These are phyloP conservation scores for Drosophila sordidula DNA, from an alignment of 2,888 invertebrate genomes.

Conservation along the genomic window DNA sequence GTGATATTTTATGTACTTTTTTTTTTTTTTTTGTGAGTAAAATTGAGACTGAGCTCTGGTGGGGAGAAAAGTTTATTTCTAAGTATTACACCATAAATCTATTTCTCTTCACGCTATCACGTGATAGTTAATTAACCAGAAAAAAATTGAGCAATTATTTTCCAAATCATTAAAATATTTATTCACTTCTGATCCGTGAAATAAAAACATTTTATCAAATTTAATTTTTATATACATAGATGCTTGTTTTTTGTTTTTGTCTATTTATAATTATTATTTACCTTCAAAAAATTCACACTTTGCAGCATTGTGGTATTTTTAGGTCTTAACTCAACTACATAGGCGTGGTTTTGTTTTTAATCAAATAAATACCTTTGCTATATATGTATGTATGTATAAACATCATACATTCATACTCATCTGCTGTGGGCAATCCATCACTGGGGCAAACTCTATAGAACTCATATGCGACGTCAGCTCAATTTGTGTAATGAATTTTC, in stretches of 20 bases:
- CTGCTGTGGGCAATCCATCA: slow-evolving; percentile 35
- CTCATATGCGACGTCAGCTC: slow-evolving; percentile 31
- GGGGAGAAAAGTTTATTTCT: too few species aligned
- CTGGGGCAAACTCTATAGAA: slow-evolving; percentile 5
- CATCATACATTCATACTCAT: neutral
- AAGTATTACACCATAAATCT: too few species aligned
- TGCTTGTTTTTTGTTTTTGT: neutral
- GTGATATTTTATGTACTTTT: neutral
- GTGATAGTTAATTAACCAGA: neutral
- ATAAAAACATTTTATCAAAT: slow-evolving; percentile 1
- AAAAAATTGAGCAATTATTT: neutral
- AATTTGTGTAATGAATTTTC: slow-evolving; percentile 73
- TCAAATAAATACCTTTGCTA: neutral
- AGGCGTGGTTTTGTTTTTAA: neutral
- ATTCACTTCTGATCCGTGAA: neutral
- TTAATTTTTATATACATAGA: slow-evolving; percentile 9
- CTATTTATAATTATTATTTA: slow-evolving; percentile 7
- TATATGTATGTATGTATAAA: neutral
- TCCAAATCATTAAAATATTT: neutral
- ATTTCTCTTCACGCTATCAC: neutral
- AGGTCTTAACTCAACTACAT: neutral
- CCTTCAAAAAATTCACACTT: neutral
- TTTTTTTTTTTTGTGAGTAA: too few species aligned
- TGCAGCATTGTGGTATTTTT: slow-evolving; percentile 5
- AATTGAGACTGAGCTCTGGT: too few species aligned